phyloP scores from a whole-genome alignment of 2,113 vertebrate genomes.

The Mustela nigripes region DNA sequence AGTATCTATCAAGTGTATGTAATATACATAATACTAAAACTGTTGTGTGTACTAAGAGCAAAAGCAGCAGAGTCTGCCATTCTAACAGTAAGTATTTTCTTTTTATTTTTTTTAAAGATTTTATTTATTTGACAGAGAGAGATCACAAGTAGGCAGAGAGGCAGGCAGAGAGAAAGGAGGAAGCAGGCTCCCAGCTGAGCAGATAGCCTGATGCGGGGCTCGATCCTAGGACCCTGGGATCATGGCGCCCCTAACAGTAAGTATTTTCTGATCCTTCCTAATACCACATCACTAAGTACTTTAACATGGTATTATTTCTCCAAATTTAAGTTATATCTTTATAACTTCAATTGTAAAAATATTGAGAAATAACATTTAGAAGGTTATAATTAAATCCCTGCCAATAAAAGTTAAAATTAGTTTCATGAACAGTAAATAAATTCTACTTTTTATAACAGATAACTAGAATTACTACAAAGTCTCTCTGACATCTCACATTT shows the following conservation, averaged over 20 bases:
- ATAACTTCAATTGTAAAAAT: constrained; percentile 17
- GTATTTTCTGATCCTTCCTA: neutral
- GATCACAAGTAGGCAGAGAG: too few species aligned
- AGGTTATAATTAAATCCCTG: constrained; percentile 53
- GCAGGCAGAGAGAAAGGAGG: too few species aligned
- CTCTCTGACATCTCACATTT: neutral
- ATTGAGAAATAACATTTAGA: constrained; percentile 46
- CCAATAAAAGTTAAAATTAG: constrained; percentile 39
- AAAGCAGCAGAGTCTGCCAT: constrained; percentile 16
- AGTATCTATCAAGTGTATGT: neutral
- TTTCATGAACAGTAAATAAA: constrained; percentile 52
- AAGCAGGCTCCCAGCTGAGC: too few species aligned
- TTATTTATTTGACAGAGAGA: too few species aligned
- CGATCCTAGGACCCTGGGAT: too few species aligned
- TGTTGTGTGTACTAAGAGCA: neutral
- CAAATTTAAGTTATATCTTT: constrained; percentile 31
- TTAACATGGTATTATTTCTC: constrained; percentile 20
- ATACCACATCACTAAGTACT: neutral
- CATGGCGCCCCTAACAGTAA: neutral
- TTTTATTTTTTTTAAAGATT: too few species aligned
- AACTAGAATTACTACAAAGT: constrained; percentile 56
- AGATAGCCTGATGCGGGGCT: too few species aligned
- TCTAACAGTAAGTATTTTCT: neutral
- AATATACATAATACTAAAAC: neutral
- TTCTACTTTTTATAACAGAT: constrained; percentile 9